Percentiles rank a stretch among this genome's conserved stretches.
Evolutionary conservation across 2,113 vertebrate genomes (phyloP).

Genomic region (Xenopus laevis): DNA sequence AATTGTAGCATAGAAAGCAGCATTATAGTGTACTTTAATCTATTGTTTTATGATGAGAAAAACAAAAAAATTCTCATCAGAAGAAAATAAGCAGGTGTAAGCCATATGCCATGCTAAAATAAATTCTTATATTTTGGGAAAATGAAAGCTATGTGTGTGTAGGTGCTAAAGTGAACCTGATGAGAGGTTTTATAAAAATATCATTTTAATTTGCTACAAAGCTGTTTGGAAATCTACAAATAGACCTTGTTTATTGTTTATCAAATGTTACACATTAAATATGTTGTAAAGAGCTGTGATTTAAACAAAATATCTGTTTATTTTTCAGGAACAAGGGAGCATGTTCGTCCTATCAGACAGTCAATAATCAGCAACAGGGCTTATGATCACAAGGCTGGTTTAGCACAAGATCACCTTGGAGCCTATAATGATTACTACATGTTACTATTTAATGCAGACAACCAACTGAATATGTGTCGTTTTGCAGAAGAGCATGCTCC

Average conservation of each 20-base stretch:
- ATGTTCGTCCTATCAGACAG: neutral
- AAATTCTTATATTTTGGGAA: slow-evolving; percentile 38
- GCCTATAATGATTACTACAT: too few relatives aligned
- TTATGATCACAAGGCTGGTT: too few relatives aligned
- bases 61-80: too few relatives aligned
- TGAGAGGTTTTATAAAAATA: slow-evolving; percentile 21
- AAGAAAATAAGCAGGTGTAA: slow-evolving; percentile 22
- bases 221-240: slow-evolving; percentile 26
- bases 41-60: too few relatives aligned
- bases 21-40: too few relatives aligned
- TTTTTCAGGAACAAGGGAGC: neutral
- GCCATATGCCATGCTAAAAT: slow-evolving; percentile 36
- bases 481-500: too few relatives aligned
- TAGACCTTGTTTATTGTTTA: slow-evolving; percentile 39
- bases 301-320: neutral
- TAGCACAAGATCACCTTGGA: too few relatives aligned
- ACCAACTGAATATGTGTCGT: too few relatives aligned
- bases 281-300: slow-evolving; percentile 1
- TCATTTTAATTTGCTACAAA: slow-evolving; percentile 14
- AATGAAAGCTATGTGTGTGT: slow-evolving; percentile 41
- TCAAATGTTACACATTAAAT: slow-evolving; percentile 22
- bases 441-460: too few relatives aligned
- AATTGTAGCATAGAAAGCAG: too few relatives aligned
- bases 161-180: slow-evolving; percentile 34
- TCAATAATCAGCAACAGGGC: too few relatives aligned